phyloP scores from a whole-genome alignment of 2,113 vertebrate genomes.

The Microcebus griseorufus region DNA sequence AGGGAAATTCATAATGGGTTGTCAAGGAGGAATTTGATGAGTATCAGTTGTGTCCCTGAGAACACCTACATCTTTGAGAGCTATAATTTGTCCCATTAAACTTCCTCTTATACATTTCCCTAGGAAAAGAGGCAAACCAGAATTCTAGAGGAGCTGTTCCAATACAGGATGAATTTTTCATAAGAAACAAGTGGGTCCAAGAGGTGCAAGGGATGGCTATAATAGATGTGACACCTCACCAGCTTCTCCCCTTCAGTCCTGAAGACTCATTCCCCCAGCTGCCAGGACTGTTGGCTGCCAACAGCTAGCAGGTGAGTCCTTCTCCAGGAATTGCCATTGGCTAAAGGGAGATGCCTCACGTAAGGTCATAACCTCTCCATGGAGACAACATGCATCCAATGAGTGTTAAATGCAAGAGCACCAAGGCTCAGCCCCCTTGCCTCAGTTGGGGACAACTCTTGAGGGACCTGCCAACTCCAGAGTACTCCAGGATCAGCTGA shows the following conservation, averaged over 20 bases:
- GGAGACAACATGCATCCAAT: neutral
- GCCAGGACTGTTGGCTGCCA: neutral
- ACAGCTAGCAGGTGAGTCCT: neutral
- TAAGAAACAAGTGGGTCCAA: neutral
- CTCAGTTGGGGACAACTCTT: neutral
- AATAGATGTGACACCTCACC: neutral
- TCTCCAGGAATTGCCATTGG: neutral
- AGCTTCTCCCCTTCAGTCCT: neutral
- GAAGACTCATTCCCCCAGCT: neutral
- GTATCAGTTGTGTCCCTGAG: neutral
- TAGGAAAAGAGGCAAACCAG: neutral
- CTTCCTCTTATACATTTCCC: neutral
- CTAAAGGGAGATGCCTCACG: neutral
- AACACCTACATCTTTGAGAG: neutral
- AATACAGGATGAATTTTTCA: neutral
- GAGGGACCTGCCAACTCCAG: neutral
- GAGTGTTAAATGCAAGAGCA: neutral
- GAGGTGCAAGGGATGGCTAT: neutral
- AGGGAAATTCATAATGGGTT: neutral
- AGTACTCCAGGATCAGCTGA: neutral
- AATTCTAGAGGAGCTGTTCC: neutral
- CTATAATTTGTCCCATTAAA: neutral
- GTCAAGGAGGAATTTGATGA: neutral
- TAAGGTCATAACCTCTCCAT: neutral
- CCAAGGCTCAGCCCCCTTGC: neutral